A percentile compares a stretch with the other conserved stretches of the same genome.
These are phyloP conservation scores for Sakesphorus luctuosus DNA, from an alignment of 2,113 vertebrate species.

Conservation along the genomic window DNA sequence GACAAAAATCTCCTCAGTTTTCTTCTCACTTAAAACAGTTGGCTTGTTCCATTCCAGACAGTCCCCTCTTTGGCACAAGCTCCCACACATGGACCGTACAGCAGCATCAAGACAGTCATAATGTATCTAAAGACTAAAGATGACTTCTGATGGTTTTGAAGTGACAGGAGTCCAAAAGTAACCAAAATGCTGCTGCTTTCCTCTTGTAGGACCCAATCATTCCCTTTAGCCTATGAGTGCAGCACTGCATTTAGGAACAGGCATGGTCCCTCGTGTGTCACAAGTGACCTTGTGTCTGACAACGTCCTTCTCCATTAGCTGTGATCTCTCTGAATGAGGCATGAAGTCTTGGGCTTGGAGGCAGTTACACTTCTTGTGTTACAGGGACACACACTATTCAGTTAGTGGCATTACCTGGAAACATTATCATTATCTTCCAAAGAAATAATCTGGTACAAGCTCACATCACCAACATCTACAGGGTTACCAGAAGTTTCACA, in stretches of 20 bases:
- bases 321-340: neutral
- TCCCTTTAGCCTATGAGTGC: neutral
- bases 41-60: neutral
- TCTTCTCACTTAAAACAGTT: neutral
- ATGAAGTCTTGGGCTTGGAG: neutral
- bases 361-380: neutral
- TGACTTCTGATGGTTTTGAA: neutral
- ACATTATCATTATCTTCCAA: neutral
- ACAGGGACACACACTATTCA: neutral
- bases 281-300: neutral
- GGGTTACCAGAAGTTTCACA: neutral
- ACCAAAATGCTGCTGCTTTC: neutral
- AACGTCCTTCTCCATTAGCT: neutral
- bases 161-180: neutral
- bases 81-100: neutral
- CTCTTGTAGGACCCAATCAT: neutral
- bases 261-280: neutral
- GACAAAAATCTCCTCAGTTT: neutral
- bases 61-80: neutral
- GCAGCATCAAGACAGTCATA: neutral
- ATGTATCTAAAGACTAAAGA: neutral
- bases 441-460: neutral
- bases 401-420: neutral
- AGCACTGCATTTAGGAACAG: neutral
- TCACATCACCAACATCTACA: neutral